A percentile compares a stretch with the other conserved stretches of the same genome.
These are phyloP conservation scores for Heterocephalus glaber DNA, from an alignment of 2,113 vertebrate species.

Conservation along the genomic window DNA sequence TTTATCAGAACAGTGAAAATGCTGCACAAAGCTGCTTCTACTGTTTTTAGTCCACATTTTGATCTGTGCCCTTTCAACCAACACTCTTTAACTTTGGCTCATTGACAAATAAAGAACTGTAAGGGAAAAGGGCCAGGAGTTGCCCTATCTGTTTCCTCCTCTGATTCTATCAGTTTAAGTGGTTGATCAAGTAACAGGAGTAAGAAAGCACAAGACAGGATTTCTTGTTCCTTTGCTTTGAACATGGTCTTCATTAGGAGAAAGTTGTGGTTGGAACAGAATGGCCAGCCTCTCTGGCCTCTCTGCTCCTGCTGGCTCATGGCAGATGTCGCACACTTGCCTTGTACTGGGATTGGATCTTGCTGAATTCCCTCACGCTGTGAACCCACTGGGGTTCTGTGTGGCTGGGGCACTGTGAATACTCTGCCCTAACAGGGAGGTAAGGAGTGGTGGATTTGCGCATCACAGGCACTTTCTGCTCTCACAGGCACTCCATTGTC, in stretches of 20 bases:
- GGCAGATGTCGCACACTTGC: fast-evolving
- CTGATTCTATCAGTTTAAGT: background rate
- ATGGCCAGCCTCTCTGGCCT: fast-evolving
- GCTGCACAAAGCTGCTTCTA: background rate
- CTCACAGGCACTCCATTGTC: background rate
- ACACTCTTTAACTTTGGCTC: background rate
- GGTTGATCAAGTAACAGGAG: background rate
- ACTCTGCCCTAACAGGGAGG: background rate
- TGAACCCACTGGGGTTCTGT: background rate
- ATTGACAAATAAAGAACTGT: background rate
- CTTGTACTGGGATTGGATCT: no score
- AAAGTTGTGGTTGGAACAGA: background rate
- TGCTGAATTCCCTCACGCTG: background rate
- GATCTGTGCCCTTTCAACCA: background rate
- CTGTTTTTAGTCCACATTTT: background rate
- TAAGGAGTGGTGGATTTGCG: no score
- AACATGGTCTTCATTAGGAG: background rate
- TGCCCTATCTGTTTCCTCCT: background rate
- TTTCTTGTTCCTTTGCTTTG: background rate
- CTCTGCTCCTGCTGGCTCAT: background rate
- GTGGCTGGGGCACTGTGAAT: background rate
- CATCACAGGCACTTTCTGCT: background rate
- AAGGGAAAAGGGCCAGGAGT: background rate
- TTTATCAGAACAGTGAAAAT: background rate
- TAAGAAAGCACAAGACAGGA: background rate